Evolutionary conservation across 92 coral and sea anemone species (phyloP), one percentile per base, ranked within the genome.

Genomic region (Siderastrea siderea): DNA sequence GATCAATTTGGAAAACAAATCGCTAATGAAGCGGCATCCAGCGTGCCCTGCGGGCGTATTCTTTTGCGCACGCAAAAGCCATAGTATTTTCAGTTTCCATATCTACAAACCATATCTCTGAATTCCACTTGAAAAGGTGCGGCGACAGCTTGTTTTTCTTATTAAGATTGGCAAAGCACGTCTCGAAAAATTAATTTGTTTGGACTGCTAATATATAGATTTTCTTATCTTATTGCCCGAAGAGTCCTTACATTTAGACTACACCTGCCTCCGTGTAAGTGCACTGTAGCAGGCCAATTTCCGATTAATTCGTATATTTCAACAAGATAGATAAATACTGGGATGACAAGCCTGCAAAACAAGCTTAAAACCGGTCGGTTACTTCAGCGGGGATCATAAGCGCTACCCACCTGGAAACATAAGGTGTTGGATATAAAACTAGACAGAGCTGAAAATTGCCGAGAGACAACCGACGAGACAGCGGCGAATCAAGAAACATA

Each of bases 301-400:
- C 86, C 68, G 68, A 69, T 63, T 8, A 47, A 45, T 61, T 61
- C 54, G 3, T 78, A 16, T 38, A 50, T 26, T 69, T 69, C 26
- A 82, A 15, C 68, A 19, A 43, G 38, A 82, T 45, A 70, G 86
- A 58, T 70, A 47, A 82, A 82, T 14, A 53, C 11, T 53, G 19
- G 26, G 64, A 43, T 68, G 50, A 53, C 17, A 43, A 70, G 26
- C 5, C 15, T 51, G 46, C 50, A 47, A 62, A 74, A 58, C 73
- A 60, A 48, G 62, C 15, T 44, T 45, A 11, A 60, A 83, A 54
- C 47, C 58, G 26, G 48, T 12, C 17, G 38, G 57, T 71, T 49
- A 50, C 71, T 71, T 57, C 19, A 72, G 15, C 26, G 7, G 38
- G 62, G 19, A 62, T 47, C 14, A 7, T 61, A 46, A 55, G 17